A percentile compares a stretch with the other conserved stretches of the same genome.
Evolutionary conservation across 2,888 invertebrate species (phyloP).

Genomic region (Nomada hirtipes): DNA sequence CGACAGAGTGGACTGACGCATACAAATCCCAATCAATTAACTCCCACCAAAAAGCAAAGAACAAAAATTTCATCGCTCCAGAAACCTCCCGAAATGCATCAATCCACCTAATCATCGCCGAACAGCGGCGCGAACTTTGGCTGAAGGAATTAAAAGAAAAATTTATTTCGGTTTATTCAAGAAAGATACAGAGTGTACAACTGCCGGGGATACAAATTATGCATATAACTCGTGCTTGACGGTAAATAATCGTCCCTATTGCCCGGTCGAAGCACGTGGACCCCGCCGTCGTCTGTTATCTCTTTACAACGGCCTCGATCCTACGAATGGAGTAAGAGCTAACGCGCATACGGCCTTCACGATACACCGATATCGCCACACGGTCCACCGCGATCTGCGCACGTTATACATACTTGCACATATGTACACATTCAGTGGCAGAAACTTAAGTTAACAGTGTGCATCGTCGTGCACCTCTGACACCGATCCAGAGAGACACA

Average conservation of each 20-base stretch:
- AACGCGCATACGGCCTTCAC: conserved; percentile 36
- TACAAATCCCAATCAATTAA: neutral
- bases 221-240: conserved; percentile 56
- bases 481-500: conserved; percentile 3
- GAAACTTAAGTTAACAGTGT: conserved; percentile 33
- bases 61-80: too few species aligned
- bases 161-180: conserved; percentile 81
- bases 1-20: conserved; percentile 33
- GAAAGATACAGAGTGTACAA: conserved; percentile 81
- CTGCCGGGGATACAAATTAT: conserved; percentile 71
- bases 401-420: conserved; percentile 3
- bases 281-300: conserved; percentile 47
- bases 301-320: conserved; percentile 51
- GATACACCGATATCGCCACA: conserved; percentile 43
- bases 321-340: conserved; percentile 48
- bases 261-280: conserved; percentile 57
- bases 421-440: conserved; percentile 34
- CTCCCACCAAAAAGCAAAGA: neutral
- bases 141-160: conserved; percentile 80
- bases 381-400: conserved; percentile 18
- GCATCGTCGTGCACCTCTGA: conserved; percentile 14
- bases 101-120: conserved; percentile 24
- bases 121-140: conserved; percentile 47
- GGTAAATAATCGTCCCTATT: conserved; percentile 58
- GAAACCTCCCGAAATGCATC: conserved; percentile 4